Evolutionary conservation across 2,888 invertebrate genomes (phyloP).

Genomic region (Apotomis turbidana): DNA sequence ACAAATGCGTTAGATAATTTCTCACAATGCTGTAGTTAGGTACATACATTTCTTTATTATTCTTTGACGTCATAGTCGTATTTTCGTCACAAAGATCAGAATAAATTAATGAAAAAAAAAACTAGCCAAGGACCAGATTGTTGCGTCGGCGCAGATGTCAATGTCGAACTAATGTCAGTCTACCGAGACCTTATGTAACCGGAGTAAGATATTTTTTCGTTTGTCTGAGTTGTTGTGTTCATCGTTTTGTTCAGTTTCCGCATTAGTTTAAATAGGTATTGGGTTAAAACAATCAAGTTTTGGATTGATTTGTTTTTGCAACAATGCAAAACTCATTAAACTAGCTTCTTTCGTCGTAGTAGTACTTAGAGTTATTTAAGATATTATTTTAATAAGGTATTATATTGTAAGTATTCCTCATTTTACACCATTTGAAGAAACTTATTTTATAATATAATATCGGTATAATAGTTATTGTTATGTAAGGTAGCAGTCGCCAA

Average conservation of each 20-base stretch:
- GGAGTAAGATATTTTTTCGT: not conserved
- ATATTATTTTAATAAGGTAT: no score
- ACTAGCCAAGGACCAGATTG: constrained; percentile 19
- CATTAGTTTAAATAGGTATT: not conserved
- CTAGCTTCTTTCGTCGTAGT: no score
- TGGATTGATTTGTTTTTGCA: not conserved
- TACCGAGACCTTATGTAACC: not conserved
- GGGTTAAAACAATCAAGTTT: not conserved
- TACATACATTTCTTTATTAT: not conserved
- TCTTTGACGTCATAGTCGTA: not conserved
- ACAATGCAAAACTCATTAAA: not conserved
- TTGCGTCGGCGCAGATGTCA: constrained; percentile 11
- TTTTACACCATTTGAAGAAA: no score
- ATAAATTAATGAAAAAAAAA: constrained; percentile 13
- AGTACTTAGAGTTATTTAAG: no score
- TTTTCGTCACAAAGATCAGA: not conserved
- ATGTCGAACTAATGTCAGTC: not conserved
- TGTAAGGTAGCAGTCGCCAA: no score
- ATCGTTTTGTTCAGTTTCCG: constrained; percentile 5
- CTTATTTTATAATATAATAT: no score
- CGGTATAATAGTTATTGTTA: no score
- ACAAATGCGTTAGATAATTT: no score
- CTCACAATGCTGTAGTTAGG: not conserved
- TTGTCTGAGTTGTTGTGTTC: not conserved
- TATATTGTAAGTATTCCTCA: no score